phyloP scores from a whole-genome alignment of 2,113 vertebrate species.

The Leptobrachium leishanense region DNA sequence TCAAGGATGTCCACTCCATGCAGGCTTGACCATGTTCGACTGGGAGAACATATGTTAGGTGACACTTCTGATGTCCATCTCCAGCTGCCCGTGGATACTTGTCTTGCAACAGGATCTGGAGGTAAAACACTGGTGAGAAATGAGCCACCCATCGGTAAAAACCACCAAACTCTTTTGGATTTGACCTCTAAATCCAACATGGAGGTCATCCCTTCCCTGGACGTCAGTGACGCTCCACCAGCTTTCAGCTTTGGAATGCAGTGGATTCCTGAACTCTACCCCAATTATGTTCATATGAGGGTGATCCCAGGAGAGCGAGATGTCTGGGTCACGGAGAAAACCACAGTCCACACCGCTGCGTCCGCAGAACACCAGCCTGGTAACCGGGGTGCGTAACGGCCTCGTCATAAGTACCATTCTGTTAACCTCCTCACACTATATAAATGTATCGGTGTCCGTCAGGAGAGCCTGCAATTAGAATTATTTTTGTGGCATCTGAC shows the following conservation, averaged over 20 bases:
- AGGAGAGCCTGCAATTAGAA: too few species aligned
- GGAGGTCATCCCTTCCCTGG: not conserved
- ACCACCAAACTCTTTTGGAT: not conserved
- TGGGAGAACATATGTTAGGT: not conserved
- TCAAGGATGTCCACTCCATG: too few species aligned
- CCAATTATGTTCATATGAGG: slow-evolving; percentile 53
- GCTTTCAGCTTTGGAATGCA: slow-evolving; percentile 57
- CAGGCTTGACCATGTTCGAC: not conserved
- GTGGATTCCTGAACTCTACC: slow-evolving; percentile 70
- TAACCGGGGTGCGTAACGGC: slow-evolving; percentile 47
- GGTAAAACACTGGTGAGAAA: too few species aligned
- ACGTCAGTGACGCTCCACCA: not conserved
- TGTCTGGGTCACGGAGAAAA: not conserved
- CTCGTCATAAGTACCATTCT: too few species aligned
- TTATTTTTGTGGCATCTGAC: too few species aligned
- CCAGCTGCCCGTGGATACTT: not conserved
- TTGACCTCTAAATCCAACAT: not conserved
- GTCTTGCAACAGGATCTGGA: not conserved
- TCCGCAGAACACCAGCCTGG: slow-evolving; percentile 46
- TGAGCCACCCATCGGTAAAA: not conserved
- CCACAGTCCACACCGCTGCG: not conserved
- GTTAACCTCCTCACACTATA: too few species aligned
- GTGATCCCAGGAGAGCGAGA: slow-evolving; percentile 53
- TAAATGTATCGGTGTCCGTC: too few species aligned
- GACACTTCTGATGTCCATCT: not conserved